phyloP scores from a whole-genome alignment of 2,113 vertebrate genomes.

The Notiomystis cincta region DNA sequence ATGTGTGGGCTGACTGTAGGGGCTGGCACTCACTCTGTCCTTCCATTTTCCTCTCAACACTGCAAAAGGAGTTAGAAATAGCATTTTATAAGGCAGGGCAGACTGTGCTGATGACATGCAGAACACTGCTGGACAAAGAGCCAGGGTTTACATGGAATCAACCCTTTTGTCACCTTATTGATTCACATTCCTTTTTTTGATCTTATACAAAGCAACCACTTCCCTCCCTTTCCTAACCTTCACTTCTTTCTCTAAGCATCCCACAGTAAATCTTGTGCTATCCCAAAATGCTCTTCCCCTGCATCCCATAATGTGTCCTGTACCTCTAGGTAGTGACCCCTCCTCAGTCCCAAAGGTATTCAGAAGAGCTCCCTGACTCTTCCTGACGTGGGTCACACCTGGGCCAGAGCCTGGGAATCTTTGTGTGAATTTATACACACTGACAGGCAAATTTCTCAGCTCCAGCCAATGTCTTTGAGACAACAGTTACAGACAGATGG shows the following conservation, averaged over 20 bases:
- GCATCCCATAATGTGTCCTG: rapidly evolving
- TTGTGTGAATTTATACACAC: rapidly evolving
- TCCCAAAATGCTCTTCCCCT: background rate
- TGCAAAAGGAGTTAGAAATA: background rate
- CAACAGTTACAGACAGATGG: background rate
- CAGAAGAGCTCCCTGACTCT: background rate
- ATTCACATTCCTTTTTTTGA: background rate
- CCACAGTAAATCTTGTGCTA: background rate
- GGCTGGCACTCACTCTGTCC: background rate
- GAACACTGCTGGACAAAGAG: background rate
- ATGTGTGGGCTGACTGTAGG: background rate
- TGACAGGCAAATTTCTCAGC: background rate
- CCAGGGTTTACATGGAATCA: background rate
- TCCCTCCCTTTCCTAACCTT: background rate
- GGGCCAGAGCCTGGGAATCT: background rate
- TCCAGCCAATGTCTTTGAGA: background rate
- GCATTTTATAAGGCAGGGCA: background rate
- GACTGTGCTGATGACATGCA: no score
- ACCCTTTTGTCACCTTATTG: background rate
- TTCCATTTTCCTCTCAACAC: background rate
- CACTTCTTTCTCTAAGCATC: background rate
- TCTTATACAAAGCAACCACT: background rate
- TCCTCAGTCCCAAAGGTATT: background rate
- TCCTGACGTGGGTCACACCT: background rate
- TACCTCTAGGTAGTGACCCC: rapidly evolving